Percentiles rank a stretch among this genome's conserved stretches.
These are phyloP conservation scores for Scaptomyza pallida DNA, from an alignment of 1,140 invertebrate species.

Conservation along the genomic window DNA sequence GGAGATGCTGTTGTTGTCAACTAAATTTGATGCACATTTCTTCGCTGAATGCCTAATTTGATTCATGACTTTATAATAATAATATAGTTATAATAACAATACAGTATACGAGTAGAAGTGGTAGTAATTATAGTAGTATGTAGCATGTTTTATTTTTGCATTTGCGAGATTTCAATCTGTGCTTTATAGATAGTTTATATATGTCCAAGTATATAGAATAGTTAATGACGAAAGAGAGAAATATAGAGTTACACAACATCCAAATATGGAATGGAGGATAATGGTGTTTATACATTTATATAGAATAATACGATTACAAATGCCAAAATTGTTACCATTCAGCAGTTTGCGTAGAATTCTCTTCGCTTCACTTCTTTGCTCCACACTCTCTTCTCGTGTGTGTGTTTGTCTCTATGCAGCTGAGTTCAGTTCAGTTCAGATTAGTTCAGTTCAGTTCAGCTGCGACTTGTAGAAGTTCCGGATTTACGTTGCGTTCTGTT, in stretches of 20 bases:
- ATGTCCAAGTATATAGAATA: slow-evolving; percentile 45
- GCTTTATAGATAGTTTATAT: slow-evolving; percentile 51
- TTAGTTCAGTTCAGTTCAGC: slow-evolving; percentile 35
- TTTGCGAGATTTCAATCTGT: slow-evolving; percentile 48
- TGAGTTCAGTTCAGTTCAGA: slow-evolving; percentile 32
- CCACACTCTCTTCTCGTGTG: slow-evolving; percentile 37
- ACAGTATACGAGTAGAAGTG: slow-evolving; percentile 24
- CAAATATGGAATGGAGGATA: slow-evolving; percentile 57
- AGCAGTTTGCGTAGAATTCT: slow-evolving; percentile 32
- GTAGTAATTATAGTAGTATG: slow-evolving; percentile 36
- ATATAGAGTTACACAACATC: slow-evolving; percentile 73
- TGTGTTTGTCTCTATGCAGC: slow-evolving; percentile 12
- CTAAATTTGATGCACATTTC: slow-evolving; percentile 16
- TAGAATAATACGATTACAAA: slow-evolving; percentile 49
- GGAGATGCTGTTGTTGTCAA: slow-evolving; percentile 26
- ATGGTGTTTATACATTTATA: slow-evolving; percentile 46
- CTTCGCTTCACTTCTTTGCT: background rate
- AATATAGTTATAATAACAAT: slow-evolving; percentile 24
- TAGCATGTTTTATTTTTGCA: slow-evolving; percentile 32
- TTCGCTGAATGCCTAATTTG: background rate
- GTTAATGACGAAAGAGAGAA: slow-evolving; percentile 65
- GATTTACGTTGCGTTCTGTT: slow-evolving; percentile 4
- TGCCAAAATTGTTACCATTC: slow-evolving; percentile 72
- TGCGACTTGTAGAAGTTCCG: slow-evolving; percentile 7
- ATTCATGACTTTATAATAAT: slow-evolving; percentile 29